Evolutionary conservation across 2,888 invertebrate species (phyloP), one percentile per base, ranked within the genome.

Genomic region (Clepsis dumicolana): DNA sequence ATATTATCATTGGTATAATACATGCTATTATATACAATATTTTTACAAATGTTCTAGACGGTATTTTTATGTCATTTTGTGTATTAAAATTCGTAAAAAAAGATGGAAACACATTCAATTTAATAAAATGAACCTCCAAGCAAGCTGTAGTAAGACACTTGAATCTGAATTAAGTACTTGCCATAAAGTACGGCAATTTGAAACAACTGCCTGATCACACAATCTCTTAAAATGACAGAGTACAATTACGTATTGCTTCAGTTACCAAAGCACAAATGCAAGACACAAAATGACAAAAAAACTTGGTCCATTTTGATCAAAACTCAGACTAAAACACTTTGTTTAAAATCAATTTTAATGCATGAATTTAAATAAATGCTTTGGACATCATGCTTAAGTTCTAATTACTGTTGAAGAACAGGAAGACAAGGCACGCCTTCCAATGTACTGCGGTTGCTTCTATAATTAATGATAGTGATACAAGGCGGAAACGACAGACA

Each of bases 1-100:
- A 80, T 77, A 84, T 80, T 80, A 77, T 86, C 87, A 90, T 88
- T 90, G 87, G 87, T 90, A 88, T 83, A 82, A 83, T 81, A 90
- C 89, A 78, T 89, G 88, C 88, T 90, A 73, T 74, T 84, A 86
- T 86, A 78, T 86, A 86, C 86, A 84, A 54, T 71, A 75, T 84
- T 86, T 87, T 80, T 83, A 86, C 82, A 86, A 77, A 80, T 75
- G 69, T 74, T 72, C 61, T 63, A 73, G 71, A 76, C 71, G 70
- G 70, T 27, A 77, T 81, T 81, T 81, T 71, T 75, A 83, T 82
- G 85, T 80, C 85, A 85, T 81, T 85, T 84, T 81, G 81, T 77
- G 80, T 54, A 29, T 60, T 38, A 56, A 65, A 70, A 68, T 54
- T 41, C 35, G 60, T 29, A 64, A 57, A 65, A 68, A 66, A 65